Percentiles rank a stretch among this genome's conserved stretches.
These are phyloP conservation scores for Pelodiscus sinensis DNA, from an alignment of 2,113 vertebrate genomes.

Conservation along the genomic window DNA sequence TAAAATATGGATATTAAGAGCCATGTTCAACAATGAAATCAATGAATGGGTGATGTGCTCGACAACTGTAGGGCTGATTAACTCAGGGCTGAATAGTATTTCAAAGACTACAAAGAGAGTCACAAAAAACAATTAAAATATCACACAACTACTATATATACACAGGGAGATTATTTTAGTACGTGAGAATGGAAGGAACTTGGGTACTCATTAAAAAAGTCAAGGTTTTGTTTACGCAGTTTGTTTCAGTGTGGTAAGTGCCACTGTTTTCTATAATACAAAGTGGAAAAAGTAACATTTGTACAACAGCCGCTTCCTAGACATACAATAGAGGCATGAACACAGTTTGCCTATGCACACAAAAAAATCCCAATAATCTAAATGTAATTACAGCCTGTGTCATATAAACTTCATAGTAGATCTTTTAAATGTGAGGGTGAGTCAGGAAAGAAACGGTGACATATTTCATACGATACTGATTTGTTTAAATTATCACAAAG, in stretches of 20 bases:
- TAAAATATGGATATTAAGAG: slow-evolving; percentile 67
- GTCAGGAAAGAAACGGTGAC: slow-evolving; percentile 41
- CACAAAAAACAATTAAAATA: slow-evolving; percentile 63
- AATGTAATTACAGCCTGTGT: slow-evolving; percentile 71
- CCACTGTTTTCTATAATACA: slow-evolving; percentile 43
- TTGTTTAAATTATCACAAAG: neutral
- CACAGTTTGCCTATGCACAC: slow-evolving; percentile 71
- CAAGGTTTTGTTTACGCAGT: slow-evolving; percentile 11
- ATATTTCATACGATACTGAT: slow-evolving; percentile 62
- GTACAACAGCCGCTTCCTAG: slow-evolving; percentile 54
- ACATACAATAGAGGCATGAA: slow-evolving; percentile 61
- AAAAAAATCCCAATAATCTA: slow-evolving; percentile 71
- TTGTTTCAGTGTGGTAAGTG: slow-evolving; percentile 15
- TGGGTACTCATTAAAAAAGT: neutral
- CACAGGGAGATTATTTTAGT: slow-evolving; percentile 44
- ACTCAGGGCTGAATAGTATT: slow-evolving; percentile 49
- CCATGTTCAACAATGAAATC: slow-evolving; percentile 63
- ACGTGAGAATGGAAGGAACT: slow-evolving; percentile 12
- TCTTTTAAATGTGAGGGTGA: slow-evolving; percentile 20
- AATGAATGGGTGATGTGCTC: slow-evolving; percentile 48
- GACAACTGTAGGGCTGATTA: slow-evolving; percentile 58
- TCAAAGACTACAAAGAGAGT: slow-evolving; percentile 61
- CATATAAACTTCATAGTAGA: slow-evolving; percentile 59
- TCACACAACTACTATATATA: slow-evolving; percentile 48
- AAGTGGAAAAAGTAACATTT: slow-evolving; percentile 62